Base-by-base conservation (phyloP, 2,888 invertebrate species). In the Heliconius ethilla region DNA sequence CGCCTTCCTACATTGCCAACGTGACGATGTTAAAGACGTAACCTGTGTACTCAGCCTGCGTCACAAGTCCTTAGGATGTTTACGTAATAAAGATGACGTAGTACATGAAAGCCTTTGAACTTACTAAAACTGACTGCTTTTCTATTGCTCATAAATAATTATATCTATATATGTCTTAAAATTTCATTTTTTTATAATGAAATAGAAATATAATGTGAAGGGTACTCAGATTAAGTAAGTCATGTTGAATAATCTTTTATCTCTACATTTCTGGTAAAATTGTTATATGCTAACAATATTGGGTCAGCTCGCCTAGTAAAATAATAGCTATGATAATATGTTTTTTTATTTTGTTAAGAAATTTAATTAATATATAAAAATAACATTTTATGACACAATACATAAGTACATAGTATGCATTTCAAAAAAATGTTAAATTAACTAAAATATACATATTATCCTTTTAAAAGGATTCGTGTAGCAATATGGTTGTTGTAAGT, bases 1-100 rank as follows among this genome's bases (percentile, higher is more conserved):
- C 90, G 88, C 89, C 88, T 89, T 90, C 86, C 27, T 77, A 84
- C 78, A 78, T 65, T 83, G 81, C 87, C 87, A 88, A 87, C 87
- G 79, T 86, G 80, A 79, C 77, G 78, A 83, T 81, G 62, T 45
- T 81, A 80, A 83, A 77, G 82, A 81, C 77, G 80, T 83, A 81
- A 79, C 72, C 63, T 45, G 22, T 27, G n/a, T 6, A 7, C 51
- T 22, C 10, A 75, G 18, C 18, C 59, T 70, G 62, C 78, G 78
- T 80, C 80, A 80, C 73, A 62, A 75, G 70, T 78, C 55, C 27
- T 72, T 63, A 55, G 69, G 65, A 72, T 40, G 59, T 67, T 45
- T 37, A 74, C 74, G 73, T 74, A 40, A 62, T 40, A 27, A 37
- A 3, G 9, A n/a, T 55, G 33, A 72, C 72, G 55, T 59, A n/a